phyloP scores from a whole-genome alignment of 2,888 invertebrate genomes.

The Geotrupes spiniger region DNA sequence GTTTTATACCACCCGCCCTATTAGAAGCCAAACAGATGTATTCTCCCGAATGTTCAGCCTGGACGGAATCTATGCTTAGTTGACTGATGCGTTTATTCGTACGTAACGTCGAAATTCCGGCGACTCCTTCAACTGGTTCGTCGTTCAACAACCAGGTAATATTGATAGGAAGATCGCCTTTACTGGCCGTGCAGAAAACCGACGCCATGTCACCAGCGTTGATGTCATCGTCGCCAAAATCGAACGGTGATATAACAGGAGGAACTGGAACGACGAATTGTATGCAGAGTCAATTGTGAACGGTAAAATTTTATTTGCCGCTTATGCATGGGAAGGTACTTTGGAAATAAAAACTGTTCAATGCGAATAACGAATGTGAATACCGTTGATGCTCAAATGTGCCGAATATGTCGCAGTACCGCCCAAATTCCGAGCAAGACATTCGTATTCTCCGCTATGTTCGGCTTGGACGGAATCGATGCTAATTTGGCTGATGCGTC shows the following conservation, averaged over 20 bases:
- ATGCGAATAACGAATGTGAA: background rate
- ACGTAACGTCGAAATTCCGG: constrained; percentile 56
- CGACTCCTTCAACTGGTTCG: constrained; percentile 49
- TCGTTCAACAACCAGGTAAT: constrained; percentile 68
- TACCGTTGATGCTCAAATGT: constrained; percentile 55
- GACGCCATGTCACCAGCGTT: constrained; percentile 42
- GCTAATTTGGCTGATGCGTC: constrained; percentile 56
- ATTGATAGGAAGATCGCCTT: constrained; percentile 74
- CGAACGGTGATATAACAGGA: constrained; percentile 74
- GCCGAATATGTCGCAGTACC: constrained; percentile 32
- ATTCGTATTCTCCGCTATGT: constrained; percentile 65
- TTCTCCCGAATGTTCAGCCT: constrained; percentile 60
- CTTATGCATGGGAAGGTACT: too few relatives aligned
- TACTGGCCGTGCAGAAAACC: constrained; percentile 62
- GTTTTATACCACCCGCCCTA: constrained; percentile 56
- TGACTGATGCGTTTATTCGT: constrained; percentile 63
- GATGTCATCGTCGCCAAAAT: constrained; percentile 69
- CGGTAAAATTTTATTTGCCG: background rate
- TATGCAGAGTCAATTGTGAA: too few relatives aligned
- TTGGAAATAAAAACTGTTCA: too few relatives aligned
- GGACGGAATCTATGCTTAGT: constrained; percentile 61
- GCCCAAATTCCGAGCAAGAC: constrained; percentile 61
- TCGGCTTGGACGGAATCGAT: constrained; percentile 60
- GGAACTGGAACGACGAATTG: constrained; percentile 60
- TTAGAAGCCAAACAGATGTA: constrained; percentile 64